phyloP scores from a whole-genome alignment of 1,140 invertebrate species.

The Solenopsis invicta region DNA sequence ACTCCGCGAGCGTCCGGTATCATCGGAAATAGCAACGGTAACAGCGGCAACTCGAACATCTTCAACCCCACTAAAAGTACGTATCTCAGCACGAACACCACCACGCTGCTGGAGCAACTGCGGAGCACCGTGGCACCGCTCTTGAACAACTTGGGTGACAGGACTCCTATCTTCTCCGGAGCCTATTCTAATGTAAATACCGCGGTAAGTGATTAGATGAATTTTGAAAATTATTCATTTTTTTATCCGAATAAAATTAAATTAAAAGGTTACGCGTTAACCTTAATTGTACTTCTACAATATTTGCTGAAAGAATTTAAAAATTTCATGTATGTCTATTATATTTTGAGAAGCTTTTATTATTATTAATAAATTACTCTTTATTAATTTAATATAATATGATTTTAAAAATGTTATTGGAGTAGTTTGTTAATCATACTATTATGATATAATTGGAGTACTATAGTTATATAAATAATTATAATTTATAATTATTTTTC shows the following conservation, averaged over 20 bases:
- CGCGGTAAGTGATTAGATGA: constrained; percentile 75
- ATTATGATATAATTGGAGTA: neutral
- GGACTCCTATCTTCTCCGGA: constrained; percentile 81
- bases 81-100: constrained; percentile 78
- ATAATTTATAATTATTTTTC: too few relatives aligned
- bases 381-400: neutral
- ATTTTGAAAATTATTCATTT: neutral
- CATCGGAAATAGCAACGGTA: constrained; percentile 77
- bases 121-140: constrained; percentile 85
- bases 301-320: neutral
- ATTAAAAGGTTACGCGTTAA: neutral
- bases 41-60: constrained; percentile 81
- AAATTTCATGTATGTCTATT: neutral
- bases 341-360: neutral
- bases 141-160: constrained; percentile 81
- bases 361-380: neutral
- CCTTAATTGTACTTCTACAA: neutral
- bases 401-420: neutral
- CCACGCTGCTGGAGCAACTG: constrained; percentile 81
- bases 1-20: constrained; percentile 70
- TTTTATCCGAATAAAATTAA: neutral
- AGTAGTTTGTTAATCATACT: neutral
- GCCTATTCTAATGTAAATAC: constrained; percentile 81
- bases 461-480: too few relatives aligned
- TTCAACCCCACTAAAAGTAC: constrained; percentile 82